Percentiles rank a stretch among this genome's conserved stretches.
phyloP scores from a whole-genome alignment of 2,113 vertebrate genomes.

The Macrotis lagotis region DNA sequence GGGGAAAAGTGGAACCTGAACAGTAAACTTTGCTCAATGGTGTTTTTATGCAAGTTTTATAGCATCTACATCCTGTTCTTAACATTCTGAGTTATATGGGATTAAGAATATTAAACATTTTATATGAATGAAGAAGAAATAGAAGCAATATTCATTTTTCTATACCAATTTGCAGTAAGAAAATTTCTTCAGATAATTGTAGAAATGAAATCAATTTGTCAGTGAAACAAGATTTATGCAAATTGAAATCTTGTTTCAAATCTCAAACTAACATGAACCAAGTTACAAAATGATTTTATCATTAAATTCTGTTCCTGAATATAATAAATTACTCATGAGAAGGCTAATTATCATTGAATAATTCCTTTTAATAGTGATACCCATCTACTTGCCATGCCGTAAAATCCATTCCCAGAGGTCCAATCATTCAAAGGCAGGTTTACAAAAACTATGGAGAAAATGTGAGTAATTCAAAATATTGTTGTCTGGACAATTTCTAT shows the following conservation, averaged over 20 bases:
- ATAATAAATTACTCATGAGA: not conserved
- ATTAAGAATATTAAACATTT: constrained; percentile 32
- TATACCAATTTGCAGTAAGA: not conserved
- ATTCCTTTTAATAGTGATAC: not conserved
- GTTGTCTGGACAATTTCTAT: constrained; percentile 30
- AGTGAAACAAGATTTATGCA: not conserved
- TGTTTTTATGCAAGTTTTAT: not conserved
- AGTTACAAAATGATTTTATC: not conserved
- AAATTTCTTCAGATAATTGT: constrained; percentile 13
- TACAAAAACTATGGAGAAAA: constrained; percentile 1
- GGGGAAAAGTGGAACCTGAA: not conserved
- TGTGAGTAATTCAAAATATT: not conserved
- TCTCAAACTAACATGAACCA: constrained; percentile 10
- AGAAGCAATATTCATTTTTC: not conserved
- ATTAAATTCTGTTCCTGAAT: not conserved
- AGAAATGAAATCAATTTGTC: constrained; percentile 14
- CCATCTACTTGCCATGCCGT: constrained; percentile 9
- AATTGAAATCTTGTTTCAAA: constrained; percentile 22
- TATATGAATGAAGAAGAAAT: constrained; percentile 9
- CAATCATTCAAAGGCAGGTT: not conserved
- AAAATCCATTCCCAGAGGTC: constrained; percentile 3
- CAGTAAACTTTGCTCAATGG: not conserved
- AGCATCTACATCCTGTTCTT: not conserved
- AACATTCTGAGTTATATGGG: constrained; percentile 11
- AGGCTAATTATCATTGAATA: not conserved